Percentiles rank a stretch among this genome's conserved stretches.
phyloP scores from a whole-genome alignment of 2,888 invertebrate species.

The Idaea biselata region DNA sequence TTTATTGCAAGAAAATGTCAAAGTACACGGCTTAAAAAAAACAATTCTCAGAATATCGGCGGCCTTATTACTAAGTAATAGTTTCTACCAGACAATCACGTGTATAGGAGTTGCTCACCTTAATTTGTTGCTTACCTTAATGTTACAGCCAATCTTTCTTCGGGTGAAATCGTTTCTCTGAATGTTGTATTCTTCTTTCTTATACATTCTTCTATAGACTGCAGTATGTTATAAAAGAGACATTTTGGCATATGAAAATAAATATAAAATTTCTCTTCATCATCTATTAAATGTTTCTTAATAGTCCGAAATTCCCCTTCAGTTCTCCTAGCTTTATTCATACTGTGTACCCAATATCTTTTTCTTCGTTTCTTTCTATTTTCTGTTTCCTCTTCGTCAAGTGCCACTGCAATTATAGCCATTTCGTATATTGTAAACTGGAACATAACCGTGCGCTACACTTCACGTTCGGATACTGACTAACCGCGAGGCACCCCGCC shows the following conservation, averaged over 20 bases:
- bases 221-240: constrained; percentile 23
- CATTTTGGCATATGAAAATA: constrained; percentile 25
- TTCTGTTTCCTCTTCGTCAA: constrained; percentile 20
- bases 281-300: constrained; percentile 13
- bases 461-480: not conserved
- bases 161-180: constrained; percentile 32
- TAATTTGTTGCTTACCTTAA: constrained; percentile 25
- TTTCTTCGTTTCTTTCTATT: constrained; percentile 17
- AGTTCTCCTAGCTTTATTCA: constrained; percentile 26
- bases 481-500: too few species aligned
- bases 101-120: too few species aligned
- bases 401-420: constrained; percentile 16
- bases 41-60: too few species aligned
- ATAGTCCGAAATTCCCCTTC: constrained; percentile 27
- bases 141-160: constrained; percentile 30
- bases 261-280: constrained; percentile 26
- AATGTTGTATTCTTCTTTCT: constrained; percentile 24
- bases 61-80: too few species aligned
- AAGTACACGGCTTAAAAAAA: constrained; percentile 17
- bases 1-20: constrained; percentile 5
- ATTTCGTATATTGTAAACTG: not conserved
- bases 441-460: constrained; percentile 2
- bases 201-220: constrained; percentile 22
- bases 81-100: too few species aligned
- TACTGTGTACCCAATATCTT: constrained; percentile 8